Base-by-base conservation (phyloP, 2,888 invertebrate species). In the Clitarchus hookeri region DNA sequence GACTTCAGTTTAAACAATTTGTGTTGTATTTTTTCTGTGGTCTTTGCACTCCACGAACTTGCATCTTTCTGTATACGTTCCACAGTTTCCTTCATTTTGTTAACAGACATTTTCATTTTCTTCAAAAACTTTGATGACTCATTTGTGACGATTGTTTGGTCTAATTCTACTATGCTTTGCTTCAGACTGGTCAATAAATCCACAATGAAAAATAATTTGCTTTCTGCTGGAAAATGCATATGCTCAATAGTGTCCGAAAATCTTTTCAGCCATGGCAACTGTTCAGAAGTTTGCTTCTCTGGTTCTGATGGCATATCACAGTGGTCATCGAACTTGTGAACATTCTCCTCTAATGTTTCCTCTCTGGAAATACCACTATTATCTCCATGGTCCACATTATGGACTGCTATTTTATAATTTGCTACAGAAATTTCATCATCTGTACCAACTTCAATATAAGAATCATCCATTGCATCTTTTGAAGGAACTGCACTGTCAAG, bases 51-150 rank as follows among this genome's bases (percentile, higher is more conserved):
- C 44, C 27, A 27, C 3, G 12, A 6, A 82, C 44, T 82, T 44
- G n/a, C 82, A 0, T 82, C 82, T 44, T 82, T 27, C 27, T 44
- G 27, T 27, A 82, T 44, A 82, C 44, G 27, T 27, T 27, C 27
- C 44, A 44, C 19, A 19, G 82, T 82, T 82, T 82, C 82, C n/a
- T 82, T 27, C 44, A 44, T 44, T 27, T 82, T 82, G 16, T 82
- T 82, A 36, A 44, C 82, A 82, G 82, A 82, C 44, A 82, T 82
- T 82, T 82, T 82, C 82, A 82, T 82, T 12, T 82, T 82, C 25
- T 82, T 44, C 82, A 82, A 27, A 44, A 82, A 44, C 44, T 82
- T 27, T 82, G 82, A 36, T 44, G 82, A 44, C 44, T 82, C 27
- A 44, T 44, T 44, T 23, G 82, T 44, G 36, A 44, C 0, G 25